A percentile compares a stretch with the other conserved stretches of the same genome.
These are phyloP conservation scores for Orthosia incerta DNA, from an alignment of 2,888 invertebrate genomes.

Conservation along the genomic window DNA sequence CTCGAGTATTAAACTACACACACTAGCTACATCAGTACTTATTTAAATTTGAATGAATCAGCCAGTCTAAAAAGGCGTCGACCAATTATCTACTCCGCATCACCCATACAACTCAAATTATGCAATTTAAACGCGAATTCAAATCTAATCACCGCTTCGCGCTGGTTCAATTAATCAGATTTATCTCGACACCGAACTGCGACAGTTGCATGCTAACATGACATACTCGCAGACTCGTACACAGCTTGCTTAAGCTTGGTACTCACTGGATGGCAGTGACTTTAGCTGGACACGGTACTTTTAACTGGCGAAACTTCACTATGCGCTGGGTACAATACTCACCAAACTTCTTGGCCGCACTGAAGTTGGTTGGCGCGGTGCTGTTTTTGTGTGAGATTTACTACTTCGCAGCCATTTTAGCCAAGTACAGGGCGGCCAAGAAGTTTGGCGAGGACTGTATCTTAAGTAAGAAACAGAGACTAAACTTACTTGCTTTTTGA, in stretches of 20 bases:
- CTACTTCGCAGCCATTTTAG: too few relatives aligned
- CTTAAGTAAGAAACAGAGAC: too few relatives aligned
- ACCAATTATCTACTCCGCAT: constrained; percentile 25
- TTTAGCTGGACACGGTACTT: not conserved
- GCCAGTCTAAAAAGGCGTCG: not conserved
- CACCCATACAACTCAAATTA: constrained; percentile 20
- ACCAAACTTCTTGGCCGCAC: too few relatives aligned
- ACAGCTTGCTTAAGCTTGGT: not conserved
- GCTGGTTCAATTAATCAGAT: constrained; percentile 51
- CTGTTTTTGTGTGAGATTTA: too few relatives aligned
- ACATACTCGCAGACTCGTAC: not conserved
- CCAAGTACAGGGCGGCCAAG: too few relatives aligned
- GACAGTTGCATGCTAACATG: constrained; percentile 27
- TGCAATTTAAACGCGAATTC: constrained; percentile 40
- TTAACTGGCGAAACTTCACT: not conserved
- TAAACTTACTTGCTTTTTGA: too few relatives aligned
- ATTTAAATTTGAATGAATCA: not conserved
- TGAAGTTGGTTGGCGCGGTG: too few relatives aligned
- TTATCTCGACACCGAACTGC: constrained; percentile 37
- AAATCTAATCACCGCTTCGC: constrained; percentile 31
- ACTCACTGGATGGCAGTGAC: not conserved
- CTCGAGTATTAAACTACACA: too few relatives aligned
- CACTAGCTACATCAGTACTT: not conserved
- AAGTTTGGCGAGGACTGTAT: too few relatives aligned
- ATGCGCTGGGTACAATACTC: not conserved